phyloP scores from a whole-genome alignment of 2,888 invertebrate species.

The Yponomeuta evonymella region DNA sequence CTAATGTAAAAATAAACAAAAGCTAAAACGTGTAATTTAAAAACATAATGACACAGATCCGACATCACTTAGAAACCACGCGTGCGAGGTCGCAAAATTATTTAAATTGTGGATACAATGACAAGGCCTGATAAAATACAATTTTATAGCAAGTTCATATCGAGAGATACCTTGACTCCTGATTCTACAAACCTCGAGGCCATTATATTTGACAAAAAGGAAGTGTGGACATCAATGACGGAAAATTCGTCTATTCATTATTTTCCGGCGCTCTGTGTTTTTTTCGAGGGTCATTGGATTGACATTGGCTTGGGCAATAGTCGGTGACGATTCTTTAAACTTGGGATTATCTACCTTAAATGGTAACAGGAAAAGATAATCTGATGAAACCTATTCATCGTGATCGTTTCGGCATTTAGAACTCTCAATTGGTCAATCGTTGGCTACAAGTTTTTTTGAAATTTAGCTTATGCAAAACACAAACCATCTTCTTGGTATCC shows the following conservation, averaged over 20 bases:
- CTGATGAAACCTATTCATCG: not conserved
- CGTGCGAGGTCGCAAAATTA: conserved; percentile 46
- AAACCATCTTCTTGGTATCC: not conserved
- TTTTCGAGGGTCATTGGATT: conserved; percentile 1
- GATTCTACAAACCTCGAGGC: conserved; percentile 22
- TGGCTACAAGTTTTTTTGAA: not conserved
- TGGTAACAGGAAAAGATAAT: not conserved
- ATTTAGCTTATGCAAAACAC: not conserved
- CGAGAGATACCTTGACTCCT: conserved; percentile 58
- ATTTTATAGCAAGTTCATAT: conserved; percentile 37
- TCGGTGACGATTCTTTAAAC: not conserved
- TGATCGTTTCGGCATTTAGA: not conserved
- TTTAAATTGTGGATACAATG: conserved; percentile 51
- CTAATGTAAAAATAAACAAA: conserved; percentile 1
- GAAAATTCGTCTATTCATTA: conserved; percentile 5
- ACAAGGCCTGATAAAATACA: conserved; percentile 53
- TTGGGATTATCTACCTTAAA: not conserved
- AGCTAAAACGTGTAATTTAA: not conserved
- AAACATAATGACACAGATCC: not conserved
- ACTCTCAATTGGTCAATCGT: not conserved
- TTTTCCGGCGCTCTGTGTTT: conserved; percentile 4
- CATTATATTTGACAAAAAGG: not conserved
- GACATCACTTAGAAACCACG: not conserved
- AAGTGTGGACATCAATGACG: not conserved
- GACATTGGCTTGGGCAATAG: not conserved